Evolutionary conservation across 2,113 vertebrate genomes (phyloP).

Genomic region (Rattus rattus): DNA sequence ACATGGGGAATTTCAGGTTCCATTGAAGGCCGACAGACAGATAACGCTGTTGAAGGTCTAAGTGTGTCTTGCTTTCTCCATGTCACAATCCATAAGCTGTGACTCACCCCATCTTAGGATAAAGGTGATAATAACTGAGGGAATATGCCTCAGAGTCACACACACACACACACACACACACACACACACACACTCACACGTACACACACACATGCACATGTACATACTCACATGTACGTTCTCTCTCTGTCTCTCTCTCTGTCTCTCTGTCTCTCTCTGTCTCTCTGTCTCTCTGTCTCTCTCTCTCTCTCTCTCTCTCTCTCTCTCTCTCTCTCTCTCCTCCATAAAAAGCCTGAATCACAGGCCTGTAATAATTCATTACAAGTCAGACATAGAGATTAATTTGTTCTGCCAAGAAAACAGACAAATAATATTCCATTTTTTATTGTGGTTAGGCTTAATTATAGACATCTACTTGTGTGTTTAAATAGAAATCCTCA

Average conservation of each 20-base stretch:
- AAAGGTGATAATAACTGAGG: background rate
- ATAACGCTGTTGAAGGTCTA: background rate
- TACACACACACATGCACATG: background rate
- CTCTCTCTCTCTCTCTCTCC: no score
- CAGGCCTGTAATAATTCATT: background rate
- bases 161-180: background rate
- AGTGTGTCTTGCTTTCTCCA: background rate
- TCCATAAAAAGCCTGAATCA: background rate
- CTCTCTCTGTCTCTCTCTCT: no score
- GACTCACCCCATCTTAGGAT: background rate
- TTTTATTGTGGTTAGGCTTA: conserved; percentile 63
- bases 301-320: no score
- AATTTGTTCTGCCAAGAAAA: conserved; percentile 50
- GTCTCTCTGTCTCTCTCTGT: no score
- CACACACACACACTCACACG: background rate
- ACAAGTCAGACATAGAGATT: background rate
- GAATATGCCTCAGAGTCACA: conserved; percentile 31
- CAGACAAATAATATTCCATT: conserved; percentile 38
- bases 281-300: no score
- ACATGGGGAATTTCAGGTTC: background rate
- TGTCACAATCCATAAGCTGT: background rate
- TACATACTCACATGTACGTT: background rate
- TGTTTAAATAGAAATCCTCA: conserved; percentile 33
- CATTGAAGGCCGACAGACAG: background rate
- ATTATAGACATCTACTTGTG: conserved; percentile 57